Percentiles rank a stretch among this genome's conserved stretches.
Conservation (phyloP, 2,888 invertebrate genomes). For the Chalcosyrphus nemorum region DNA sequence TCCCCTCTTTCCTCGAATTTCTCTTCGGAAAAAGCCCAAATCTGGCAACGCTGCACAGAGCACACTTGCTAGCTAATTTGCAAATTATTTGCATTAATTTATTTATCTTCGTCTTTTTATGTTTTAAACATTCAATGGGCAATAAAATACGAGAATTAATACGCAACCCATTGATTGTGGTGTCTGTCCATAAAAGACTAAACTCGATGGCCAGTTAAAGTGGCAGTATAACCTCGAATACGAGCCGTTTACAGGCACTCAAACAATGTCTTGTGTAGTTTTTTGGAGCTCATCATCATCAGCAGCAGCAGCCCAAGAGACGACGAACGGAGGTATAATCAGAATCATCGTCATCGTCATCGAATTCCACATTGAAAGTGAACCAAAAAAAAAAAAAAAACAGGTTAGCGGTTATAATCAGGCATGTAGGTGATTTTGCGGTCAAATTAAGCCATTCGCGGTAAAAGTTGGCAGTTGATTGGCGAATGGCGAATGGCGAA, state of each 20-base stretch:
- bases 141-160: conserved; percentile 29
- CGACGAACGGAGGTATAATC: neutral
- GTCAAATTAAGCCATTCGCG: conserved; percentile 59
- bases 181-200: conserved; percentile 22
- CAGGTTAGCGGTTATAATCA: conserved; percentile 42
- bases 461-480: conserved; percentile 28
- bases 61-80: conserved; percentile 19
- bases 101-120: neutral
- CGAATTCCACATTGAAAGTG: conserved; percentile 14
- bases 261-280: conserved; percentile 2
- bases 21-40: no score
- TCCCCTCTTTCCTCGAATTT: no score
- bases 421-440: conserved; percentile 26
- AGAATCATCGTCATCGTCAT: neutral
- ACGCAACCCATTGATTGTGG: conserved; percentile 20
- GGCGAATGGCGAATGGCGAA: conserved; percentile 4
- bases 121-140: neutral
- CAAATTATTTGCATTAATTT: conserved; percentile 17
- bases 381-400: no score
- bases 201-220: conserved; percentile 21
- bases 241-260: conserved; percentile 1
- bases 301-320: neutral
- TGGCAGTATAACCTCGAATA: conserved; percentile 15
- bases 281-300: neutral
- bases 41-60: no score